A percentile compares a stretch with the other conserved stretches of the same genome.
Conservation (phyloP, 2,113 vertebrate species). For the Ibidorhyncha struthersii region DNA sequence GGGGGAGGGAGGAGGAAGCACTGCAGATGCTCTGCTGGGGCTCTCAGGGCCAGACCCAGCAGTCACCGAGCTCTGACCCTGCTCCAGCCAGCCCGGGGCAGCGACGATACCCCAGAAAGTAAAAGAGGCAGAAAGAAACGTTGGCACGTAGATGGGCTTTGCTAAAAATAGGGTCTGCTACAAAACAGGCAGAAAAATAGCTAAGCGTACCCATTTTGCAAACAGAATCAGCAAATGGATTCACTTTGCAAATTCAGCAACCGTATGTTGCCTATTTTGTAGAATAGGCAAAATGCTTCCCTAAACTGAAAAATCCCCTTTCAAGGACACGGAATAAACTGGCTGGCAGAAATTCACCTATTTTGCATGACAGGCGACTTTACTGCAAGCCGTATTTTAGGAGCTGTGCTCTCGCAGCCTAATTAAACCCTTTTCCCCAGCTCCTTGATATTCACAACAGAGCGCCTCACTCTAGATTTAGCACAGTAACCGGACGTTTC, state of each 20-base stretch:
- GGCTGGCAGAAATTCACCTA: constrained; percentile 63
- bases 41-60: not conserved
- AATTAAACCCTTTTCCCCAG: constrained; percentile 28
- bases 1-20: not conserved
- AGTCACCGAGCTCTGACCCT: not conserved
- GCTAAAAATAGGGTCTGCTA: constrained; percentile 63
- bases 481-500: not conserved
- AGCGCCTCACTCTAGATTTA: not conserved
- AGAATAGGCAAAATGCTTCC: constrained; percentile 67
- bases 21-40: not conserved
- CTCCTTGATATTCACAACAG: not conserved
- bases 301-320: constrained; percentile 69
- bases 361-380: constrained; percentile 58
- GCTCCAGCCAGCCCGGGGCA: not conserved
- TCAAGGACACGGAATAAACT: constrained; percentile 62
- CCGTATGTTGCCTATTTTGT: constrained; percentile 59
- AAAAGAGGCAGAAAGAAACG: not conserved
- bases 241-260: constrained; percentile 70
- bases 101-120: not conserved
- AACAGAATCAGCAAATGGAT: constrained; percentile 66
- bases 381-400: not conserved
- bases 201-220: constrained; percentile 59
- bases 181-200: constrained; percentile 64
- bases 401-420: not conserved
- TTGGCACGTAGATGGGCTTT: constrained; percentile 31